These are phyloP conservation scores for Drosophila saltans DNA, from an alignment of 1,140 invertebrate species.

Conservation along the genomic window DNA sequence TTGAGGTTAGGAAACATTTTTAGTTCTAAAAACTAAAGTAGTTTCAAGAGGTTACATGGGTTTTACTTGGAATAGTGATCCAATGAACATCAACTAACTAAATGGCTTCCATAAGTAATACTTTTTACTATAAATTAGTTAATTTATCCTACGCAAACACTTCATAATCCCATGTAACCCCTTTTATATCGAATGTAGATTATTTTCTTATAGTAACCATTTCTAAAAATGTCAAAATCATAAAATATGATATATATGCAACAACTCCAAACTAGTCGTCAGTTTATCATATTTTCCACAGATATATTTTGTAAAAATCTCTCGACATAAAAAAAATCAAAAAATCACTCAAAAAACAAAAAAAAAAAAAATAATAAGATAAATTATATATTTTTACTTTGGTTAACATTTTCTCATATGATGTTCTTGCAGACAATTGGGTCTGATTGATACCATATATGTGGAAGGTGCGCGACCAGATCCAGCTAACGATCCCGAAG, in stretches of 20 bases:
- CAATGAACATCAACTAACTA: too few species aligned
- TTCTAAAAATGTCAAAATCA: not conserved
- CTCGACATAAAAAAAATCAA: constrained; percentile 15
- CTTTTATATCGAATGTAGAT: too few species aligned
- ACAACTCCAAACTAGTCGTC: not conserved
- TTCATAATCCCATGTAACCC: too few species aligned
- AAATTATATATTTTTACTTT: constrained; percentile 9
- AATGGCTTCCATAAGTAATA: too few species aligned
- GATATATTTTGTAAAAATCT: constrained; percentile 53
- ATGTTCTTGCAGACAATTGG: constrained; percentile 75
- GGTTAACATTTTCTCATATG: not conserved
- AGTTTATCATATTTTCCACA: constrained; percentile 14
- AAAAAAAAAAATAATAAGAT: constrained; percentile 11
- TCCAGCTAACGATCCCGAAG: constrained; percentile 56
- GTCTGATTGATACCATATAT: constrained; percentile 82
- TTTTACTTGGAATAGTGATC: too few species aligned
- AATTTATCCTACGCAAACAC: too few species aligned
- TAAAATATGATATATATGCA: not conserved
- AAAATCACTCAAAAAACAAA: not conserved
- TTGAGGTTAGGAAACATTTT: constrained; percentile 17
- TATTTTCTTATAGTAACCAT: not conserved
- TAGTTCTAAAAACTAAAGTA: not conserved
- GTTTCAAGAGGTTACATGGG: not conserved
- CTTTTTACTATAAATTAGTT: too few species aligned
- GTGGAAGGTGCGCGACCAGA: constrained; percentile 64